A percentile compares a stretch with the other conserved stretches of the same genome.
These are phyloP conservation scores for Orbicella faveolata DNA, from an alignment of 64 coral and sea anemone genomes.

Conservation along the genomic window DNA sequence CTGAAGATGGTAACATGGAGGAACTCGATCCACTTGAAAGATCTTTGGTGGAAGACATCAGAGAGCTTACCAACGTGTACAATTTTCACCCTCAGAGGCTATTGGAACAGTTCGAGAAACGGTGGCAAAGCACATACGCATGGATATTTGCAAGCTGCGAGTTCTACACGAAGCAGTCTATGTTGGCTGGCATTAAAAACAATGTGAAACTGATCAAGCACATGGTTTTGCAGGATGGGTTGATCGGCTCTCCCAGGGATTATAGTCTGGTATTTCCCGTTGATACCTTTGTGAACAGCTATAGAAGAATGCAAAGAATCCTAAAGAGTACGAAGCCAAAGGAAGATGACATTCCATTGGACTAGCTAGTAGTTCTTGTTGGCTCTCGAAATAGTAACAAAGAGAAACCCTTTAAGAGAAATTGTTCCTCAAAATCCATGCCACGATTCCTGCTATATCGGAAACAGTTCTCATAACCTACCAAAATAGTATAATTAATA, in stretches of 20 bases:
- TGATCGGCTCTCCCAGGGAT: not conserved
- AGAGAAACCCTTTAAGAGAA: too few species aligned
- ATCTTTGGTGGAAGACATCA: slow-evolving; percentile 1
- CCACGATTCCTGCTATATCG: too few species aligned
- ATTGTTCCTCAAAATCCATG: too few species aligned
- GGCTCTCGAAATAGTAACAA: too few species aligned
- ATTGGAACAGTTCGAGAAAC: not conserved
- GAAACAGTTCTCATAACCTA: too few species aligned
- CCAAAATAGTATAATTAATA: too few species aligned
- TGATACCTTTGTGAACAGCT: not conserved
- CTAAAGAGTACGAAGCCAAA: not conserved
- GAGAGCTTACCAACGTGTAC: slow-evolving; percentile 2
- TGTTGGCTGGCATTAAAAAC: slow-evolving; percentile 3
- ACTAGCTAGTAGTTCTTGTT: not conserved
- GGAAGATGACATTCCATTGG: not conserved
- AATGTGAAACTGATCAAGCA: not conserved
- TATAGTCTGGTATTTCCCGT: not conserved
- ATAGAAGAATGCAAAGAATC: not conserved
- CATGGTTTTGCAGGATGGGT: not conserved
- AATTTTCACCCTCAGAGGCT: not conserved
- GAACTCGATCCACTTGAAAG: slow-evolving; percentile 6
- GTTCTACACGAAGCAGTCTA: not conserved
- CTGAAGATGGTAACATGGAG: not conserved
- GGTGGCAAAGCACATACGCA: not conserved
- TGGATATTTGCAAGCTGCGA: not conserved